phyloP scores from a whole-genome alignment of 2,113 vertebrate species.

The Callocephalon fimbriatum region DNA sequence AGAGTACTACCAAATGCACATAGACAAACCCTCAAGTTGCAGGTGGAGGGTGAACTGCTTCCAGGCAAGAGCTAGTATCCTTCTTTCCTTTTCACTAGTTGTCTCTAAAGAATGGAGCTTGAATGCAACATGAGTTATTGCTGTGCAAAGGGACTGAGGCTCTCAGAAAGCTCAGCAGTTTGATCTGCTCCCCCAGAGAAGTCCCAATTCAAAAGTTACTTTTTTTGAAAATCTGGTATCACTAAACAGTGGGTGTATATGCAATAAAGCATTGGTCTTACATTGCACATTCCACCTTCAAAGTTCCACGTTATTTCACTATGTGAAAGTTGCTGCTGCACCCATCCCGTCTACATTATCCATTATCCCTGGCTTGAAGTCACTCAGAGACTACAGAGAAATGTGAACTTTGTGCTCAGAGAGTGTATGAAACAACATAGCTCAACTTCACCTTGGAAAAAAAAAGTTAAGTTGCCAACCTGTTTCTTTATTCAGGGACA shows the following conservation, averaged over 20 bases:
- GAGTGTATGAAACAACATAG: not conserved
- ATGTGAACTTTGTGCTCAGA: not conserved
- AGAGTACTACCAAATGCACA: rapidly evolving
- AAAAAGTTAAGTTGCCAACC: not conserved
- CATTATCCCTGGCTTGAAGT: not conserved
- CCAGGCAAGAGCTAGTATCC: not conserved
- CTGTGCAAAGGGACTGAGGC: not conserved
- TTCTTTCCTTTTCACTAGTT: not conserved
- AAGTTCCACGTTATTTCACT: not conserved
- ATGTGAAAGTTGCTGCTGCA: not conserved
- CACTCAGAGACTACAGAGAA: not conserved
- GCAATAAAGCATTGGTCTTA: not conserved
- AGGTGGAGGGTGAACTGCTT: not conserved
- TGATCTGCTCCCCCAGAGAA: not conserved
- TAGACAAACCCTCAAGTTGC: not conserved
- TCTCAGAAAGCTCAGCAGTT: not conserved
- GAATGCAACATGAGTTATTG: rapidly evolving
- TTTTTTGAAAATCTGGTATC: not conserved
- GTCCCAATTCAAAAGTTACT: not conserved
- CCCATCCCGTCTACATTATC: not conserved
- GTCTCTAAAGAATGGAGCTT: not conserved
- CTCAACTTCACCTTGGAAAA: not conserved
- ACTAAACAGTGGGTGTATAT: not conserved
- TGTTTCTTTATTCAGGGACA: not conserved
- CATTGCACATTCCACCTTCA: not conserved